These are phyloP conservation scores for Drosophila baimaii DNA, from an alignment of 1,140 invertebrate species.

Conservation along the genomic window DNA sequence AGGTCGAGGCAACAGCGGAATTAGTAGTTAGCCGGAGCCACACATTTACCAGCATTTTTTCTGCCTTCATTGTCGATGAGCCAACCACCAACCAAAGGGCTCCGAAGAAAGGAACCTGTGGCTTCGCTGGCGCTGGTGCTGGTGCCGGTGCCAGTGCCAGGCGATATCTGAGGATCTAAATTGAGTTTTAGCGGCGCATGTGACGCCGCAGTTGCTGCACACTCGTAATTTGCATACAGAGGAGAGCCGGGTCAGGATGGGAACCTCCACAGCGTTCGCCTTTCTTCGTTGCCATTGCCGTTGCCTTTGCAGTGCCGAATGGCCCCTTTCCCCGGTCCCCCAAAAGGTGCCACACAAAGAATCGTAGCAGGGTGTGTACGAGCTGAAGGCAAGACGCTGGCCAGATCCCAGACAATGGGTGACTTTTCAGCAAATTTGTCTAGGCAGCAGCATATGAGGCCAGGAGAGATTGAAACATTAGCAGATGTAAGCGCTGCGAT, in stretches of 20 bases:
- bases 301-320: constrained; percentile 17
- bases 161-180: constrained; percentile 77
- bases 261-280: constrained; percentile 70
- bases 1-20: constrained; percentile 35
- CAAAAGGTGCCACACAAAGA: constrained; percentile 61
- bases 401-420: constrained; percentile 60
- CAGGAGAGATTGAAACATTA: constrained; percentile 83
- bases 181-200: constrained; percentile 82
- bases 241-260: constrained; percentile 51
- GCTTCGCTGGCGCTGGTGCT: constrained; percentile 21
- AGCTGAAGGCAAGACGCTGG: constrained; percentile 51
- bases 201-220: constrained; percentile 57
- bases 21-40: constrained; percentile 32
- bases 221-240: constrained; percentile 82
- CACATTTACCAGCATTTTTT: constrained; percentile 11
- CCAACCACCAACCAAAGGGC: neutral
- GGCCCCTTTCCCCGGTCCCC: constrained; percentile 18
- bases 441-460: constrained; percentile 71
- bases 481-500: constrained; percentile 65
- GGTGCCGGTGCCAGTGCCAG: constrained; percentile 33
- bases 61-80: constrained; percentile 5
- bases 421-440: constrained; percentile 66
- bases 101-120: constrained; percentile 51
- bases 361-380: constrained; percentile 66
- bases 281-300: constrained; percentile 8